Base-by-base conservation (phyloP, 2,888 invertebrate genomes). In the Orchestes rusci region DNA sequence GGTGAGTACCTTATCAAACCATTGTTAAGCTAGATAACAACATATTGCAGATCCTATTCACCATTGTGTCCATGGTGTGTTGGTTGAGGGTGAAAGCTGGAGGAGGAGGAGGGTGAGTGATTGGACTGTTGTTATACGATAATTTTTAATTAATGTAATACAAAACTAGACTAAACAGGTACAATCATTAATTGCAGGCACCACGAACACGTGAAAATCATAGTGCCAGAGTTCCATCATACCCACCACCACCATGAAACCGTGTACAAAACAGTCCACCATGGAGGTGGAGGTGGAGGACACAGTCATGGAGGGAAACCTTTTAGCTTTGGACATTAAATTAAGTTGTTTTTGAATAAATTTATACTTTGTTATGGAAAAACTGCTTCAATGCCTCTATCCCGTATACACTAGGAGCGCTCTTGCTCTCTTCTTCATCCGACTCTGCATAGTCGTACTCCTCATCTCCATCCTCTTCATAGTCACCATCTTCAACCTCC, bases 221-320 rank as follows among this genome's bases (percentile, higher is more conserved):
- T 79, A 59, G 76, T 83, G 13, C 83, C 82, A 1, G 76, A 76
- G 59, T 75, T 76, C 54, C 73, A 81, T 50, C 82, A 82, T 66
- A 79, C 77, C 55, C 73, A 80, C 50, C 80, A 80, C 55, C 82
- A 83, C 60, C 80, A 79, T 1, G 82, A 82, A 61, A 82, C 80
- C 1, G 72, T 83, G n/a, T 80, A 76, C 67, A 82, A 81, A 62
- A 76, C 80, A 0, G 70, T 82, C 49, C 70, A 75, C 51, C 71
- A 74, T 39, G 52, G 53, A 35, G 52, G 53, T 13, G 55, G 56
- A 23, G 57, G 54, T 23, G 58, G 56, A 8, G 59, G 54, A 16
- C 59, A 60, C 42, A 59, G 58, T 37, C 61, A 61, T 41, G 60
- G 60, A 16, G 60, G 60, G 29, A 56, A 55, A 36, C 59, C 59